Percentiles rank a stretch among this genome's conserved stretches.
phyloP scores from a whole-genome alignment of 1,140 invertebrate genomes.

The Caenorhabditis briggsae region DNA sequence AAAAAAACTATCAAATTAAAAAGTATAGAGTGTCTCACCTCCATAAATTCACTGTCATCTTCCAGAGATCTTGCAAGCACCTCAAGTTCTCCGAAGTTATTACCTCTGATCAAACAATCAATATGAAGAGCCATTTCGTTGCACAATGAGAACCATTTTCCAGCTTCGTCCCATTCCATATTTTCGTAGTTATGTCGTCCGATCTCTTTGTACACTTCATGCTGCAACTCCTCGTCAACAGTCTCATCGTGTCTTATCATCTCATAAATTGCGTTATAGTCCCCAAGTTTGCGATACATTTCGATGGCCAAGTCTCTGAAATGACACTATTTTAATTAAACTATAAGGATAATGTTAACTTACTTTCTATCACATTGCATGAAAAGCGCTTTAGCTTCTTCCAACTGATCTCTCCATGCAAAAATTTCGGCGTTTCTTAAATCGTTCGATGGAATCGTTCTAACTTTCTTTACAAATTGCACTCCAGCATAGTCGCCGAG shows the following conservation, averaged over 20 bases:
- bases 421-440: conserved; percentile 9
- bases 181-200: neutral
- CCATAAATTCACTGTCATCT: conserved; percentile 32
- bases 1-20: neutral
- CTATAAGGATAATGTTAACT: neutral
- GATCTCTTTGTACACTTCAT: neutral
- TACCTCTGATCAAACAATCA: conserved; percentile 11
- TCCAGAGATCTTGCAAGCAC: neutral
- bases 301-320: conserved; percentile 4
- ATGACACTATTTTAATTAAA: too few species aligned
- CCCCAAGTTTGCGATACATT: conserved; percentile 18
- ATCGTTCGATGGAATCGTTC: neutral
- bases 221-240: neutral
- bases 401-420: neutral
- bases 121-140: neutral
- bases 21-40: neutral
- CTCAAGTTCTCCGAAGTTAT: neutral
- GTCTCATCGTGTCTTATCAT: neutral
- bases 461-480: neutral
- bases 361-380: conserved; percentile 9
- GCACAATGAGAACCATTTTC: neutral
- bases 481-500: conserved; percentile 6
- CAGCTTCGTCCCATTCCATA: conserved; percentile 17
- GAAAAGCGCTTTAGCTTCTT: neutral
- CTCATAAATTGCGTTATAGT: neutral